A percentile compares a stretch with the other conserved stretches of the same genome.
Evolutionary conservation across 2,888 invertebrate genomes (phyloP).

Genomic region (Petrolisthes manimaculis): DNA sequence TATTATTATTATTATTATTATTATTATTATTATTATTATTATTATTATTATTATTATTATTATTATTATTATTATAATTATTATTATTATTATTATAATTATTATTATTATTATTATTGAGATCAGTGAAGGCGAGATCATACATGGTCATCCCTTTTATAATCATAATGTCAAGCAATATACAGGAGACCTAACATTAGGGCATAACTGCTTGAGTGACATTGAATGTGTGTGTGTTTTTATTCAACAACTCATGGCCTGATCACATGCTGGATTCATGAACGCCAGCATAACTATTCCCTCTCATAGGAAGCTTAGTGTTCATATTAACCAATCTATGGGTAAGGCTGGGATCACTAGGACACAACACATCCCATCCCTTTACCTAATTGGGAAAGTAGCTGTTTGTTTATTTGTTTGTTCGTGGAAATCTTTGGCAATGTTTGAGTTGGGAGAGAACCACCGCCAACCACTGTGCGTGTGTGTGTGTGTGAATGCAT

Average conservation of each 20-base stretch:
- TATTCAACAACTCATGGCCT: background rate
- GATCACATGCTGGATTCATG: background rate
- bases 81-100: background rate
- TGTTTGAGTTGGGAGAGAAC: background rate
- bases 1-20: conserved; percentile 1
- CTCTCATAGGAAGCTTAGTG: too few species aligned
- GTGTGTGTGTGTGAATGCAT: too few species aligned
- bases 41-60: conserved; percentile 1
- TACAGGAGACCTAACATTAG: too few species aligned
- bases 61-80: background rate
- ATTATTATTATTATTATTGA: background rate
- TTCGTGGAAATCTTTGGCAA: background rate
- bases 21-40: conserved; percentile 1
- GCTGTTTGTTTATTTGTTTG: background rate
- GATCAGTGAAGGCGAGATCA: too few species aligned
- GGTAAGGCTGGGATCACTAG: background rate
- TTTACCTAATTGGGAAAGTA: too few species aligned
- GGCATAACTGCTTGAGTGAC: too few species aligned
- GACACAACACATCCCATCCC: background rate
- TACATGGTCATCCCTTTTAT: background rate
- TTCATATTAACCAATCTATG: too few species aligned
- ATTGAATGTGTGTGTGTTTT: background rate
- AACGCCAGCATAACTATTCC: too few species aligned
- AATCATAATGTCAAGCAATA: too few species aligned
- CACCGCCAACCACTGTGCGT: too few species aligned